These are phyloP conservation scores for Theretra japonica DNA, from an alignment of 2,888 invertebrate species.

Conservation along the genomic window DNA sequence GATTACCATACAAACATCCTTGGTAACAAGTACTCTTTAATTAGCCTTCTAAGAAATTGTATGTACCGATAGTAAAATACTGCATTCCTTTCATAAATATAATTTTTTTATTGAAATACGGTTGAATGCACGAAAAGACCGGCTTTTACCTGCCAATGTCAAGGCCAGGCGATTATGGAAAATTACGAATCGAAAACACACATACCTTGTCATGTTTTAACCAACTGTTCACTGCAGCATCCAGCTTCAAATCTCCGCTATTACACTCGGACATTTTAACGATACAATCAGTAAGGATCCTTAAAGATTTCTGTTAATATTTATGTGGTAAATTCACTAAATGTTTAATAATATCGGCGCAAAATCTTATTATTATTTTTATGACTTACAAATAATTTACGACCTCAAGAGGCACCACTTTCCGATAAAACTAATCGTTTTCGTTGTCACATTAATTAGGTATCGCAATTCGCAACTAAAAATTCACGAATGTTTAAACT, in stretches of 20 bases:
- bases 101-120: no score
- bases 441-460: neutral
- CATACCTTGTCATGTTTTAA: constrained; percentile 89
- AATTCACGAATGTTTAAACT: constrained; percentile 2
- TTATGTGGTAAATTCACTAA: neutral
- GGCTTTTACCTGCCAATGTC: neutral
- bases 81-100: no score
- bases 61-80: no score
- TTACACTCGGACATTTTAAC: constrained; percentile 58
- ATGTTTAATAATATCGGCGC: neutral
- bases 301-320: neutral
- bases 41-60: no score
- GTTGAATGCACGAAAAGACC: neutral
- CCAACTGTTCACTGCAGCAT: constrained; percentile 89
- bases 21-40: no score
- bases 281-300: neutral
- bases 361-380: neutral
- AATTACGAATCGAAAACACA: constrained; percentile 16
- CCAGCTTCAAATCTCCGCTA: constrained; percentile 84
- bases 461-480: neutral
- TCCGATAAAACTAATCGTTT: constrained; percentile 16
- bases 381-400: neutral
- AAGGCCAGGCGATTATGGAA: constrained; percentile 8
- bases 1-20: no score
- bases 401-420: neutral